Percentiles rank a stretch among this genome's conserved stretches.
These are phyloP conservation scores for Disparrhopalites patrizii DNA, from an alignment of 2,888 invertebrate genomes.

Conservation along the genomic window DNA sequence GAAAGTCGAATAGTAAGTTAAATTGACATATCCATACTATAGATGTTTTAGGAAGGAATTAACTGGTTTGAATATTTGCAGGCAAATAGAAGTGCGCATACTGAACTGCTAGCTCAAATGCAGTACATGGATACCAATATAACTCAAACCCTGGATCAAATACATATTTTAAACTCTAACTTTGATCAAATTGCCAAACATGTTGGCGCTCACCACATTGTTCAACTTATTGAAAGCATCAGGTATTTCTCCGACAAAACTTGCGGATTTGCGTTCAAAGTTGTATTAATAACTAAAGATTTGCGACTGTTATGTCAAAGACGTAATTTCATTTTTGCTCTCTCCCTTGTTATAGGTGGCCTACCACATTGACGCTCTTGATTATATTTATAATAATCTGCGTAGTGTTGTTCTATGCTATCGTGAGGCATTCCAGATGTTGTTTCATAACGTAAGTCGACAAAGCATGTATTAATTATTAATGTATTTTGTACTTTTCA, in stretches of 20 bases:
- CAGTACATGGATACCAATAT: conserved; percentile 53
- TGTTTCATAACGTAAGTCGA: conserved; percentile 70
- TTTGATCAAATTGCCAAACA: conserved; percentile 21
- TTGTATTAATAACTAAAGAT: background rate
- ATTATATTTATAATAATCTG: conserved; percentile 81
- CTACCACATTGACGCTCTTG: conserved; percentile 81
- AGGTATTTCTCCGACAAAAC: conserved; percentile 26
- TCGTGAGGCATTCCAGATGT: conserved; percentile 81
- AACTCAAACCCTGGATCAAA: conserved; percentile 38
- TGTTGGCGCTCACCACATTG: conserved; percentile 41
- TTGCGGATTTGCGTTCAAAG: too few species aligned
- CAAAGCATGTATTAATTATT: background rate
- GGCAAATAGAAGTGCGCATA: conserved; percentile 71
- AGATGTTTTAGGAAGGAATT: background rate
- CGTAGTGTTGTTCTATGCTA: conserved; percentile 82
- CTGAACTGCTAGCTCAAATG: conserved; percentile 65
- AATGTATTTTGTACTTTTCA: background rate
- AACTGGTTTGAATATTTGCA: conserved; percentile 16
- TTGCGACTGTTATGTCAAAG: too few species aligned
- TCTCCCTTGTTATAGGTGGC: conserved; percentile 63
- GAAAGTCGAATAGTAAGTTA: conserved; percentile 42
- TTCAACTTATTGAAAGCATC: conserved; percentile 46
- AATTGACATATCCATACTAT: background rate
- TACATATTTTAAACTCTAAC: conserved; percentile 19
- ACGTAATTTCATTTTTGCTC: background rate